Conservation (phyloP, 2,797 vertebrate species). For the Leucoraja ocellata region DNA sequence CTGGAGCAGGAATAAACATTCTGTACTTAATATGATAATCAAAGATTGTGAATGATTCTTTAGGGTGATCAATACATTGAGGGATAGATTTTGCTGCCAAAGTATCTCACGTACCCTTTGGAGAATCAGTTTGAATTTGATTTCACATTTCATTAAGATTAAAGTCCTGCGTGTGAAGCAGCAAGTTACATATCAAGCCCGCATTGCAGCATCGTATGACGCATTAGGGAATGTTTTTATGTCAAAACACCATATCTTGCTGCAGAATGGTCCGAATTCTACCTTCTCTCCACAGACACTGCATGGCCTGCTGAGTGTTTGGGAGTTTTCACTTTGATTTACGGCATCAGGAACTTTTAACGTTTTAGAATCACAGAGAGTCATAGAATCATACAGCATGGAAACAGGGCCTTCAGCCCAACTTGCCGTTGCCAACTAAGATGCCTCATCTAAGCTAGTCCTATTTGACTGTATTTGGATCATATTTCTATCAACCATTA, state of each 20-base stretch:
- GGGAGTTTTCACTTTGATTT: not conserved
- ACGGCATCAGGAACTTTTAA: not conserved
- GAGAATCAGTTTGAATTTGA: not conserved
- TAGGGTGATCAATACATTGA: not conserved
- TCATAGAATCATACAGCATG: no score
- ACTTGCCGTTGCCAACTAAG: no score
- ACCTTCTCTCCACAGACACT: not conserved
- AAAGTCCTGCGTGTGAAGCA: not conserved
- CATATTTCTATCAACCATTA: no score
- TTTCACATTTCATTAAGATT: not conserved
- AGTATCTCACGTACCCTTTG: not conserved
- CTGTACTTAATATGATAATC: not conserved
- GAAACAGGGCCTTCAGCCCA: no score
- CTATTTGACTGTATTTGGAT: no score
- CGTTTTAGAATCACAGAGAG: not conserved
- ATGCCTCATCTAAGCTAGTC: no score
- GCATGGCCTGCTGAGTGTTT: not conserved
- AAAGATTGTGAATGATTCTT: not conserved
- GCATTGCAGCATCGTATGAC: not conserved
- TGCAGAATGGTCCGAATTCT: not conserved
- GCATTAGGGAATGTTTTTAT: not conserved
- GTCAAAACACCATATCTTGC: not conserved
- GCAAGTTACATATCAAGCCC: not conserved
- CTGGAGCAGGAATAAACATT: not conserved
- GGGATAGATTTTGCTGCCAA: not conserved